Base-by-base conservation (phyloP, 1,140 invertebrate species). In the Drosophila seguyi region DNA sequence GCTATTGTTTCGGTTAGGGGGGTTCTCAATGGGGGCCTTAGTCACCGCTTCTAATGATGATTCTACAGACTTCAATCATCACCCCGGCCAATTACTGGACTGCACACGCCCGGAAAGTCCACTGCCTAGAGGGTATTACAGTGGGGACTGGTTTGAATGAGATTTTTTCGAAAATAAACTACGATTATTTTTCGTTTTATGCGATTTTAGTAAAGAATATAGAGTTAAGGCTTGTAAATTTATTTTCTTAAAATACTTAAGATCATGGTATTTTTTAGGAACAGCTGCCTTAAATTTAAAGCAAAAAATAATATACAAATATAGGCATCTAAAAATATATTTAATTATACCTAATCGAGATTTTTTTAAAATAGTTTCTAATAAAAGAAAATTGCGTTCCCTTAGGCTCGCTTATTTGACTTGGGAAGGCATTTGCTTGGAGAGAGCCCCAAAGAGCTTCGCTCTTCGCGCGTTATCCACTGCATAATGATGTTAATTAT, bases 401-500 rank as follows among this genome's bases (percentile, higher is more conserved):
- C 31, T 36, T 22, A 16, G 31, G 50, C 13, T 53, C 0, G 29
- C 29, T 31, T 31, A 7, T 31, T 52, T 14, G 4, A 4, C 27
- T 52, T 34, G 4, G 13, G 0, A 20, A 8, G 7, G 3, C 13
- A 18, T 22, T 20, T 36, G 50, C 29, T 22, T 20, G 31, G 6
- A 13, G n/a, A 50, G 3, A 44, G 14, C 60, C 16, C 29, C 4
- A 13, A 20, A 34, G 22, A 18, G n/a, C 42, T 61, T 52, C 38
- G 41, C 18, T 42, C n/a, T 41, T 42, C 38, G 14, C 47, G 50
- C 47, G 16, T 53, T 69, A 34, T 36, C 47, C 61, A 66, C 61
- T 69, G 68, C 39, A 34, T 62, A 57, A 81, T 86, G 75, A 75
- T 81, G 75, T 82, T 82, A 76, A 88, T 87, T 80, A 80, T 65